Evolutionary conservation across 64 coral and sea anemone species (phyloP).

Genomic region (Porites lutea): DNA sequence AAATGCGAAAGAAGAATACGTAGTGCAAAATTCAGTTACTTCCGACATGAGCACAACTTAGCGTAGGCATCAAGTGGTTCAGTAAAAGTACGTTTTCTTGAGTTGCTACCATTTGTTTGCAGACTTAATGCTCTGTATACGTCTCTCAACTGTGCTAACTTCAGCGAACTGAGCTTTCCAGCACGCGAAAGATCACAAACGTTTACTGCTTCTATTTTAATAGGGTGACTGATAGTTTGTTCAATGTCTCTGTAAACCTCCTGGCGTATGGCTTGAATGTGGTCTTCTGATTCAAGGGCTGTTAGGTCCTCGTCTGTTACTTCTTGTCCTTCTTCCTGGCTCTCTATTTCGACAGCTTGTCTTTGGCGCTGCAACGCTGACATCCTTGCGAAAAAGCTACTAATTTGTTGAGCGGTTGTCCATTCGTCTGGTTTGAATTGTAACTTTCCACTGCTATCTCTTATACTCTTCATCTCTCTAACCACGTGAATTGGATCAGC

Average conservation of each 20-base stretch:
- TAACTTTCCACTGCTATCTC: conserved; percentile 33
- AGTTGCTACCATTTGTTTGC: no score
- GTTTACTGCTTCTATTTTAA: conserved; percentile 55
- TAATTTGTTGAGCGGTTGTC: conserved; percentile 40
- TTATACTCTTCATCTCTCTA: conserved; percentile 63
- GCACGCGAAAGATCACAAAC: conserved; percentile 47
- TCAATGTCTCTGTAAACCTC: conserved; percentile 31
- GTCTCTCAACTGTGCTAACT: background rate
- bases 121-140: no score
- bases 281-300: conserved; percentile 45
- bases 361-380: background rate
- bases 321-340: conserved; percentile 21
- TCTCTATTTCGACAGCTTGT: conserved; percentile 14
- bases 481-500: conserved; percentile 62
- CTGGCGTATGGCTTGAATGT: conserved; percentile 23
- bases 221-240: conserved; percentile 34
- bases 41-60: no score
- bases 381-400: conserved; percentile 72
- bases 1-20: no score
- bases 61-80: no score
- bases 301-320: conserved; percentile 41
- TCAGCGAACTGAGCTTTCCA: conserved; percentile 40
- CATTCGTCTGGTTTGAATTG: conserved; percentile 52
- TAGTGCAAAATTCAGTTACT: no score
- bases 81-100: no score